Percentiles rank a stretch among this genome's conserved stretches.
phyloP scores from a whole-genome alignment of 2,113 vertebrate species.

The Corythoichthys intestinalis region DNA sequence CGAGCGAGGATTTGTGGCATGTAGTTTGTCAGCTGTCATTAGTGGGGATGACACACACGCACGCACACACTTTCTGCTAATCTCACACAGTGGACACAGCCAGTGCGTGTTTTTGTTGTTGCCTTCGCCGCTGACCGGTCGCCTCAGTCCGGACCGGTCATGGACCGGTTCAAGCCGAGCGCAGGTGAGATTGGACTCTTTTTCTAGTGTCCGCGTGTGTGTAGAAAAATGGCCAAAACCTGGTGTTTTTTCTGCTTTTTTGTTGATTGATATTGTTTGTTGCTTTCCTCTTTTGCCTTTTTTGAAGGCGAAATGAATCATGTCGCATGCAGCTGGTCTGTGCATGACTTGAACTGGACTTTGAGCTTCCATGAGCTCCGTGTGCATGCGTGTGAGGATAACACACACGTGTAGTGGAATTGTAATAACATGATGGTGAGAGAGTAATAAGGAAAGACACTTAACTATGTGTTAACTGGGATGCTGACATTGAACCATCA shows the following conservation, averaged over 20 bases:
- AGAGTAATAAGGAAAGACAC: neutral
- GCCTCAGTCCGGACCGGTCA: constrained; percentile 39
- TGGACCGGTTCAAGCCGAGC: constrained; percentile 42
- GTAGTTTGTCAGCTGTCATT: constrained; percentile 71
- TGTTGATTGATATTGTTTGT: neutral
- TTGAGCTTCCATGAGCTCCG: constrained; percentile 33
- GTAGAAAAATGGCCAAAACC: neutral
- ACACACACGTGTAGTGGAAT: neutral
- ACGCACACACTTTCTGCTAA: constrained; percentile 23
- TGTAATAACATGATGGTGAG: neutral
- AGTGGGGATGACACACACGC: constrained; percentile 53
- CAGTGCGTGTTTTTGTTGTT: constrained; percentile 16
- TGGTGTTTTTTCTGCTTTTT: neutral
- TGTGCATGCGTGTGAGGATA: constrained; percentile 14
- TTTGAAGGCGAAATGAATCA: neutral
- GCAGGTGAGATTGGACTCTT: constrained; percentile 32
- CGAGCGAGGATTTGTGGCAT: constrained; percentile 63
- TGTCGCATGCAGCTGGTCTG: neutral
- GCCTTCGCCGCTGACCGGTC: constrained; percentile 18
- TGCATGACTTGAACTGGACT: constrained; percentile 40
- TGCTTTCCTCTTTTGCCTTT: neutral
- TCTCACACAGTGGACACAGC: constrained; percentile 29
- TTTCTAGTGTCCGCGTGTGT: neutral
- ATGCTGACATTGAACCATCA: too few species aligned
- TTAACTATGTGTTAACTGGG: too few species aligned